Percentiles rank a stretch among this genome's conserved stretches.
phyloP scores from a whole-genome alignment of 35 echinoderm and acorn worm genomes.

The Ptychodera flava region DNA sequence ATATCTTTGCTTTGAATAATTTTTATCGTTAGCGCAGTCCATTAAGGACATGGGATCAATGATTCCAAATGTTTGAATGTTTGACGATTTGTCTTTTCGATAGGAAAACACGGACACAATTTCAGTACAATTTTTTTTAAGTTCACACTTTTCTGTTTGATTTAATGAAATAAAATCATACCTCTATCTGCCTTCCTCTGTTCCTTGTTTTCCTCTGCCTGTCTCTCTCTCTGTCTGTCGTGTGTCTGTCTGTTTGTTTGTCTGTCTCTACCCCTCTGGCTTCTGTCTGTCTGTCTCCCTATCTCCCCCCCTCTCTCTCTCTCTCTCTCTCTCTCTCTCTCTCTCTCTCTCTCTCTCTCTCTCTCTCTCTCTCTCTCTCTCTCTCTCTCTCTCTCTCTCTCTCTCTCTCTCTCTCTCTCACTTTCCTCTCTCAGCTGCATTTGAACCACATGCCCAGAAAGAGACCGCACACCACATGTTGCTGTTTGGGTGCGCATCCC shows the following conservation, averaged over 20 bases:
- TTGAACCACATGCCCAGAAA: conserved; percentile 34
- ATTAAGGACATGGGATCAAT: too few relatives aligned
- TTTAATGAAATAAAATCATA: too few relatives aligned
- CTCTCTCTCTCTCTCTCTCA: not conserved
- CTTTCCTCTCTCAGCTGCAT: conserved; percentile 46
- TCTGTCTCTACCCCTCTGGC: not conserved
- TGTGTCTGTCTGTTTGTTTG: not conserved
- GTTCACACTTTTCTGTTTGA: too few relatives aligned
- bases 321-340: not conserved
- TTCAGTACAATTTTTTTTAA: too few relatives aligned
- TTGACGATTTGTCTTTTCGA: too few relatives aligned
- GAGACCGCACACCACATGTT: conserved; percentile 84
- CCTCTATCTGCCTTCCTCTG: not conserved
- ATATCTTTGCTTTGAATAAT: too few relatives aligned
- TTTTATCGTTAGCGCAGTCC: too few relatives aligned
- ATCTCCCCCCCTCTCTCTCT: not conserved
- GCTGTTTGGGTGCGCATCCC: conserved; percentile 69
- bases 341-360: not conserved
- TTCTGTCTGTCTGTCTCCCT: not conserved
- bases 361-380: not conserved
- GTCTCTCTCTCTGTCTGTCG: not conserved
- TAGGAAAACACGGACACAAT: too few relatives aligned
- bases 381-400: not conserved
- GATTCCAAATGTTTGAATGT: too few relatives aligned
- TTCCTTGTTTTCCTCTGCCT: not conserved